Evolutionary conservation across 2,888 invertebrate species (phyloP).

Genomic region (Anthrax anthrax): DNA sequence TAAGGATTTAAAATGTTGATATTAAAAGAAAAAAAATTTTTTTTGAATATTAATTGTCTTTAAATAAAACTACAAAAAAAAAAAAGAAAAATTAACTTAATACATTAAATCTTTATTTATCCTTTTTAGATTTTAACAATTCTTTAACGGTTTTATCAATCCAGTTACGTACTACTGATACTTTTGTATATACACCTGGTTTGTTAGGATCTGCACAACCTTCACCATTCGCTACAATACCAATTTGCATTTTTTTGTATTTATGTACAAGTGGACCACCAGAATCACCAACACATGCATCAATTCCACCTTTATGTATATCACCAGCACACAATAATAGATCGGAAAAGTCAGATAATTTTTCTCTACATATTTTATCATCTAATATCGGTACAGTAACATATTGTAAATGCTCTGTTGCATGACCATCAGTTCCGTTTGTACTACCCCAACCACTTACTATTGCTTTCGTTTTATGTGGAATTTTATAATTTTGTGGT

Average conservation of each 20-base stretch:
- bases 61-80: too few relatives aligned
- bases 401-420: conserved; percentile 1
- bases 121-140: too few relatives aligned
- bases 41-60: too few relatives aligned
- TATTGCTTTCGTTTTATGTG: background rate
- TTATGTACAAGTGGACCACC: background rate
- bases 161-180: background rate
- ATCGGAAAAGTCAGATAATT: background rate
- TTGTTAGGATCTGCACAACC: background rate
- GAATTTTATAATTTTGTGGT: background rate
- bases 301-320: background rate
- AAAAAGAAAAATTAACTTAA: too few relatives aligned
- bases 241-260: background rate
- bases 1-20: too few relatives aligned
- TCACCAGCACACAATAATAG: background rate
- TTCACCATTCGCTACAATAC: background rate
- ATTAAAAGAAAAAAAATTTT: too few relatives aligned
- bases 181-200: background rate
- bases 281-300: background rate
- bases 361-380: background rate
- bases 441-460: background rate
- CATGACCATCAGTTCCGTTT: background rate
- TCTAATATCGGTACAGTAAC: conserved; percentile 1
- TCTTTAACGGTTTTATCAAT: background rate
- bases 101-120: too few relatives aligned